Conservation (phyloP, 1,140 invertebrate species). For the Sesamia nonagrioides region DNA sequence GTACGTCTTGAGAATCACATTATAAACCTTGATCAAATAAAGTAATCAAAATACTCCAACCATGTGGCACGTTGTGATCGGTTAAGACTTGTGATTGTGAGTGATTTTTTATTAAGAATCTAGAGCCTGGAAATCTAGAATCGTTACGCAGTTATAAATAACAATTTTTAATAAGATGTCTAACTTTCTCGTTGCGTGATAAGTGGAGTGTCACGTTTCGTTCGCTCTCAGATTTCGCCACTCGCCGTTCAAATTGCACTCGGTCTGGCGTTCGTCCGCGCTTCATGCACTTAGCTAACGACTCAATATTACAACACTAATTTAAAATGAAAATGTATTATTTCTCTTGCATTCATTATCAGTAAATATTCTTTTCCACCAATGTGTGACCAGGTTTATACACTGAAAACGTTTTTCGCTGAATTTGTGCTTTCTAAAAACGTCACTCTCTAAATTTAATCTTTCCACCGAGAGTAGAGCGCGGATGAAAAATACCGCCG, state of each 20-base stretch:
- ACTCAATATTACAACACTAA: slow-evolving; percentile 46
- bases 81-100: slow-evolving; percentile 1
- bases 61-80: not conserved
- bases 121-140: slow-evolving; percentile 52
- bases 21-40: slow-evolving; percentile 4
- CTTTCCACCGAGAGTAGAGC: slow-evolving; percentile 72
- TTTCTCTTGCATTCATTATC: too few species aligned
- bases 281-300: slow-evolving; percentile 63
- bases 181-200: slow-evolving; percentile 79
- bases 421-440: slow-evolving; percentile 73
- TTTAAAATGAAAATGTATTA: not conserved
- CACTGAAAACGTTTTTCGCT: not conserved
- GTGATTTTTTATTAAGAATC: not conserved
- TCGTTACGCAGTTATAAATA: slow-evolving; percentile 67
- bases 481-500: slow-evolving; percentile 75
- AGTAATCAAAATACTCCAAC: not conserved
- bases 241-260: slow-evolving; percentile 77
- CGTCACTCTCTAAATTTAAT: slow-evolving; percentile 80
- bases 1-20: not conserved
- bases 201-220: slow-evolving; percentile 83
- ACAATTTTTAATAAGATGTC: slow-evolving; percentile 76
- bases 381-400: not conserved
- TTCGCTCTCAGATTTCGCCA: slow-evolving; percentile 81
- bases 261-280: slow-evolving; percentile 62
- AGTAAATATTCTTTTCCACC: too few species aligned